Evolutionary conservation across 2,113 vertebrate species (phyloP).

Genomic region (Pachypanchax playfairii): DNA sequence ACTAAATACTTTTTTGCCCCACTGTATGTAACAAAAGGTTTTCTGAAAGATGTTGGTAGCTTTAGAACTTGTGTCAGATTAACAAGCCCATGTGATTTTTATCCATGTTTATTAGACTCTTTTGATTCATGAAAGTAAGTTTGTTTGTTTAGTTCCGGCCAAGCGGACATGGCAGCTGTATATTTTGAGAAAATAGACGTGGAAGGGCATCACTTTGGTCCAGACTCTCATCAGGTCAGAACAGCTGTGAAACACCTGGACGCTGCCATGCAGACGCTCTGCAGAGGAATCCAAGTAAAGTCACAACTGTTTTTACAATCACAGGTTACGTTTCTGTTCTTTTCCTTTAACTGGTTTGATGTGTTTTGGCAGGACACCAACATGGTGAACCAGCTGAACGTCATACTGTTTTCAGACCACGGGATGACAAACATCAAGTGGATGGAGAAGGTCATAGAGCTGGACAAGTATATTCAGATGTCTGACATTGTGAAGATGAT

Average conservation of each 20-base stretch:
- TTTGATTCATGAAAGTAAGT: background rate
- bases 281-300: slow-evolving; percentile 80
- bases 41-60: too few species aligned
- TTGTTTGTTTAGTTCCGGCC: slow-evolving; percentile 53
- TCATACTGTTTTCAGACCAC: slow-evolving; percentile 93
- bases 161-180: slow-evolving; percentile 85
- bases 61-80: too few species aligned
- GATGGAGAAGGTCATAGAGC: slow-evolving; percentile 91
- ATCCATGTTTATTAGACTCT: too few species aligned
- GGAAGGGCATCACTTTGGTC: slow-evolving; percentile 92
- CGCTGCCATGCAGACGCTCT: slow-evolving; percentile 82
- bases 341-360: background rate
- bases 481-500: slow-evolving; percentile 85
- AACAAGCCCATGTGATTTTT: too few species aligned
- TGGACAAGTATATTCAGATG: slow-evolving; percentile 86
- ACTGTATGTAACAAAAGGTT: too few species aligned
- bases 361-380: slow-evolving; percentile 80
- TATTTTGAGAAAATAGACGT: slow-evolving; percentile 93
- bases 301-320: rapidly evolving
- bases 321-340: background rate
- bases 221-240: slow-evolving; percentile 83
- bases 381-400: slow-evolving; percentile 82
- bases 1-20: too few species aligned
- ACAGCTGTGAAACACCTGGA: slow-evolving; percentile 83
- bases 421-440: slow-evolving; percentile 94